Evolutionary conservation across 2,113 vertebrate genomes (phyloP), one percentile per base, ranked within the genome.

Genomic region (Macaca nemestrina): DNA sequence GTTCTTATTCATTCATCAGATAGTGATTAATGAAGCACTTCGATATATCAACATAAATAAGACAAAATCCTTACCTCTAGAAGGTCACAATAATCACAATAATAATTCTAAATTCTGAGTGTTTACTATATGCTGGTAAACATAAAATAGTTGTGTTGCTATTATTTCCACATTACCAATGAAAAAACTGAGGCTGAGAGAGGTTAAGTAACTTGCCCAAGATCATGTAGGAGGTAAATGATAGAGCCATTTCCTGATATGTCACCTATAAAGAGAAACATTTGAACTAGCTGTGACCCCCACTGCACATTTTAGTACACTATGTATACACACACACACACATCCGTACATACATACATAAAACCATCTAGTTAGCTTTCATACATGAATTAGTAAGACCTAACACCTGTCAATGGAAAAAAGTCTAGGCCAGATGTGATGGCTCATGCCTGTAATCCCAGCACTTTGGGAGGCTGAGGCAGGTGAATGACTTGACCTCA

Each of bases 11-110:
- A 52, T 88, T 84, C 55, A 96, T 43, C 68, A 94, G 50, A 80
- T 48, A 59, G 13, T 93, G 35, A 84, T 16, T 55, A 40, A 78
- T 55, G 30, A 87, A 23, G 50, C 38, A 81, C n/a, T 73, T 88
- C 32, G n/a, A 91, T 6, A 11, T 40, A 12, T 22, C 17, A 4
- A 82, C 79, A 92, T 50, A 81, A 45, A 94, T 75, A 55, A 86
- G 25, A 57, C 4, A 76, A 22, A 84, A 59, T 22, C 48, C 43
- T 94, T 23, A 40, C 80, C 38, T 93, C 45, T 80, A 59, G n/a
- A 89, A 97, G 43, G 55, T 67, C 50, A 96, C 48, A 92, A 50
- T 75, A 88, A 80, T 68, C 70, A 85, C 81, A 88, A 52, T 80
- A 88, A 82, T 79, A 79, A 85, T 70, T 95, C 32, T 57, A 55